Percentiles rank a stretch among this genome's conserved stretches.
Conservation (phyloP, 1,140 invertebrate genomes). For the Aphaenogaster rudis region DNA sequence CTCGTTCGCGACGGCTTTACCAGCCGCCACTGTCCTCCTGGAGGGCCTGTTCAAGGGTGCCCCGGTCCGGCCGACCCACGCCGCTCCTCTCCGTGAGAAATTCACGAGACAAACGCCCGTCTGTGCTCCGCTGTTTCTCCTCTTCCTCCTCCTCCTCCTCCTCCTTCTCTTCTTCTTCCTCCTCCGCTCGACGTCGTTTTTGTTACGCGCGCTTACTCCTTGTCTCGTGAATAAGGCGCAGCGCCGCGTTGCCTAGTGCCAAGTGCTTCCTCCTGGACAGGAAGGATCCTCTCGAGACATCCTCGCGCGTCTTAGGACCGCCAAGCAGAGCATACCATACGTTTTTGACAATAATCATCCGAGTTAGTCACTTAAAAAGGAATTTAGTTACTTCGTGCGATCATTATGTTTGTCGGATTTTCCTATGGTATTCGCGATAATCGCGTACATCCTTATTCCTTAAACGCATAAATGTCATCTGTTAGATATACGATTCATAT, state of each 20-base stretch:
- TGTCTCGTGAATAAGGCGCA: conserved; percentile 41
- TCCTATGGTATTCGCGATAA: neutral
- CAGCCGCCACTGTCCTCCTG: conserved; percentile 51
- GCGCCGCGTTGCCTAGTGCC: conserved; percentile 27
- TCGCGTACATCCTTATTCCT: neutral
- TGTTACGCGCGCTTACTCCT: conserved; percentile 40
- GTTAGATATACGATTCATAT: neutral
- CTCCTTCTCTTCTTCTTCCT: neutral
- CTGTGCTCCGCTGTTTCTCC: conserved; percentile 55
- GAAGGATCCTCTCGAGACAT: conserved; percentile 64
- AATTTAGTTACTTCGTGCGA: neutral
- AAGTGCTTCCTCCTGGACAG: conserved; percentile 65
- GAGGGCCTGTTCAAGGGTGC: conserved; percentile 57
- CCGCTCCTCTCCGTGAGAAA: conserved; percentile 52
- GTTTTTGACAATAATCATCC: conserved; percentile 24
- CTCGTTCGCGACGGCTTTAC: conserved; percentile 53
- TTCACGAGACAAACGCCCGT: conserved; percentile 73
- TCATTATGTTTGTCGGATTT: neutral
- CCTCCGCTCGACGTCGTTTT: conserved; percentile 36
- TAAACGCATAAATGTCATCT: neutral
- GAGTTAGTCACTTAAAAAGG: neutral
- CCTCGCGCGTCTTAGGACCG: conserved; percentile 2
- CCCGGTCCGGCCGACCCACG: neutral
- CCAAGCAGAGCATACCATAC: conserved; percentile 32
- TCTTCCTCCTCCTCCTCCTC: neutral